Conservation (phyloP, 2,113 vertebrate species). For the Thalassarche chlororhynchos region DNA sequence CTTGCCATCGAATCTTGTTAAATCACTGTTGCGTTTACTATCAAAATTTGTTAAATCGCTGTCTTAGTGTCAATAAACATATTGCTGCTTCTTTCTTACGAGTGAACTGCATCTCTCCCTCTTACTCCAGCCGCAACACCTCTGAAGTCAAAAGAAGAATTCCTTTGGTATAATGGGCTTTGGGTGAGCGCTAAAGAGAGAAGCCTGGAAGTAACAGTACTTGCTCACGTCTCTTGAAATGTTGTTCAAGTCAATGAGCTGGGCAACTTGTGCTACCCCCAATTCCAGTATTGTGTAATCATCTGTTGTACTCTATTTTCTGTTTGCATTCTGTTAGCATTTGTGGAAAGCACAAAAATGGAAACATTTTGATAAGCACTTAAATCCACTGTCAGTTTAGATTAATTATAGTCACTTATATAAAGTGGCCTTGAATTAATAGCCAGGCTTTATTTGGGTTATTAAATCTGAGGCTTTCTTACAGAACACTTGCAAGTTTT, state of each 20-base stretch:
- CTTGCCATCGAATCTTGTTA: too few species aligned
- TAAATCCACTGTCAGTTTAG: background rate
- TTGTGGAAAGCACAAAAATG: background rate
- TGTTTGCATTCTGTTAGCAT: background rate
- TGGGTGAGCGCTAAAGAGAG: background rate
- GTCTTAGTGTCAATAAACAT: too few species aligned
- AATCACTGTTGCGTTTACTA: too few species aligned
- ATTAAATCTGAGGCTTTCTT: background rate
- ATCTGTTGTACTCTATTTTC: background rate
- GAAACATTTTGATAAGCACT: background rate
- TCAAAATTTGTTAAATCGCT: too few species aligned
- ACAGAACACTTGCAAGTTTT: background rate
- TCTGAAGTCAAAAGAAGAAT: background rate
- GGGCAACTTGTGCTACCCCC: background rate
- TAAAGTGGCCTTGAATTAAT: background rate
- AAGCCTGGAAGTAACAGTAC: background rate
- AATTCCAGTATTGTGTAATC: background rate
- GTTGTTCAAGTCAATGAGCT: background rate
- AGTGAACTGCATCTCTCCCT: too few species aligned
- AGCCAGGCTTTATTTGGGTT: background rate
- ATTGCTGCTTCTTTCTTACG: too few species aligned
- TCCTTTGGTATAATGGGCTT: background rate
- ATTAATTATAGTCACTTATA: background rate
- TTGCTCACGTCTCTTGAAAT: background rate
- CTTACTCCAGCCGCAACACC: too few species aligned